Evolutionary conservation across 2,113 vertebrate genomes (phyloP).

Genomic region (Chauna torquata): DNA sequence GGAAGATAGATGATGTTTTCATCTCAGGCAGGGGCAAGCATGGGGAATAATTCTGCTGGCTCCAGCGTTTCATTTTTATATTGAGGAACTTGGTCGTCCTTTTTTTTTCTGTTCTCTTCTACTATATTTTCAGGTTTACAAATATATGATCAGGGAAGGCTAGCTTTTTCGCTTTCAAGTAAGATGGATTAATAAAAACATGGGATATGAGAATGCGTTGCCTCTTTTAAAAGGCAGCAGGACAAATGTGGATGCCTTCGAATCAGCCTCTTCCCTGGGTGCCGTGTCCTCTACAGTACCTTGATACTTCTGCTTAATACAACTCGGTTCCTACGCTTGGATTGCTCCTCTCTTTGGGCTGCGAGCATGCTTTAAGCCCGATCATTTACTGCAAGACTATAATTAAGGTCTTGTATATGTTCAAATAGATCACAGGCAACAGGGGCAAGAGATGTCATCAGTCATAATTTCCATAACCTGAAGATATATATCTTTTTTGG

Average conservation of each 20-base stretch:
- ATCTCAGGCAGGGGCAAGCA: not conserved
- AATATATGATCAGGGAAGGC: not conserved
- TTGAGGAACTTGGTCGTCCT: not conserved
- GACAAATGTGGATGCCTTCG: rapidly evolving
- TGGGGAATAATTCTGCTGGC: not conserved
- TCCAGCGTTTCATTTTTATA: not conserved
- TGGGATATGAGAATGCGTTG: not conserved
- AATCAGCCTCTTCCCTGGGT: not conserved
- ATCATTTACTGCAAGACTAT: conserved; percentile 52
- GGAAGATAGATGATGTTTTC: not conserved
- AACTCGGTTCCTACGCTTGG: rapidly evolving
- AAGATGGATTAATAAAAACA: not conserved
- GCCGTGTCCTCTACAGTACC: not conserved
- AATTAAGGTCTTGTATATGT: conserved; percentile 74
- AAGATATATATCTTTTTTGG: conserved; percentile 40
- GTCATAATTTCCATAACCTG: conserved; percentile 73
- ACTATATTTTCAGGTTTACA: not conserved
- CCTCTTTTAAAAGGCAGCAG: not conserved
- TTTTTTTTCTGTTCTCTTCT: not conserved
- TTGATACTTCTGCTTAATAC: not conserved
- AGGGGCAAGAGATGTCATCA: conserved; percentile 60
- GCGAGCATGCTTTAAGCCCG: conserved; percentile 1
- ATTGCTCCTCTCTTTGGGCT: not conserved
- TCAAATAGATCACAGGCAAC: conserved; percentile 69
- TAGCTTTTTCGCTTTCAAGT: not conserved